These are phyloP conservation scores for Lepeophtheirus salmonis DNA, from an alignment of 1,140 invertebrate species.

Conservation along the genomic window DNA sequence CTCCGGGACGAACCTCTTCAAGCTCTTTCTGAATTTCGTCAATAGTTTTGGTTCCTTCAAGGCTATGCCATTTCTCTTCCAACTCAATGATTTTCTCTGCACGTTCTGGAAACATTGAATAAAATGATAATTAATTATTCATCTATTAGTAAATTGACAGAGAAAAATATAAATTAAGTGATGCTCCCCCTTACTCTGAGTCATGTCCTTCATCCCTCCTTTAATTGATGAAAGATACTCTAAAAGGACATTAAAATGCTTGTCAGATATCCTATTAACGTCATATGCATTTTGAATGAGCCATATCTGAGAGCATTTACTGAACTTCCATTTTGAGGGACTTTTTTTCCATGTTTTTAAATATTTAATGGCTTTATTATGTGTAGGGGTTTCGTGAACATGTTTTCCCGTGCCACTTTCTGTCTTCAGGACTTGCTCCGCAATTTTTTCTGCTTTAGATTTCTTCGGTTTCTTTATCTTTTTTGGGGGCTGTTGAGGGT, in stretches of 20 bases:
- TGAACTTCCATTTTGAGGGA: not conserved
- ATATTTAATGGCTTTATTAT: not conserved
- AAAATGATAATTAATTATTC: not conserved
- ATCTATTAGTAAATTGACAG: not conserved
- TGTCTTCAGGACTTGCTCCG: too few species aligned
- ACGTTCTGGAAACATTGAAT: not conserved
- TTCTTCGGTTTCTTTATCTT: not conserved
- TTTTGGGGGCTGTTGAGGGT: too few species aligned
- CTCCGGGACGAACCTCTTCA: not conserved
- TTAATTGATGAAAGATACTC: not conserved
- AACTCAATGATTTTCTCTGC: not conserved
- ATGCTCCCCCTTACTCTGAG: not conserved
- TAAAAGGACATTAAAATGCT: not conserved
- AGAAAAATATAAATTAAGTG: not conserved
- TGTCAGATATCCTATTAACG: not conserved
- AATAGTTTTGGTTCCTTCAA: not conserved
- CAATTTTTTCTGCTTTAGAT: not conserved
- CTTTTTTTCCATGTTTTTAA: not conserved
- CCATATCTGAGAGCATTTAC: constrained; percentile 5
- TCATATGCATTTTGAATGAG: constrained; percentile 4
- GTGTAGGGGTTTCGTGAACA: not conserved
- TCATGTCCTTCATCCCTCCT: not conserved
- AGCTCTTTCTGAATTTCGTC: not conserved
- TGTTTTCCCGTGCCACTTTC: not conserved
- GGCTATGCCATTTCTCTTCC: not conserved